These are phyloP conservation scores for Panzeria rudis DNA, from an alignment of 2,888 invertebrate species.

Conservation along the genomic window DNA sequence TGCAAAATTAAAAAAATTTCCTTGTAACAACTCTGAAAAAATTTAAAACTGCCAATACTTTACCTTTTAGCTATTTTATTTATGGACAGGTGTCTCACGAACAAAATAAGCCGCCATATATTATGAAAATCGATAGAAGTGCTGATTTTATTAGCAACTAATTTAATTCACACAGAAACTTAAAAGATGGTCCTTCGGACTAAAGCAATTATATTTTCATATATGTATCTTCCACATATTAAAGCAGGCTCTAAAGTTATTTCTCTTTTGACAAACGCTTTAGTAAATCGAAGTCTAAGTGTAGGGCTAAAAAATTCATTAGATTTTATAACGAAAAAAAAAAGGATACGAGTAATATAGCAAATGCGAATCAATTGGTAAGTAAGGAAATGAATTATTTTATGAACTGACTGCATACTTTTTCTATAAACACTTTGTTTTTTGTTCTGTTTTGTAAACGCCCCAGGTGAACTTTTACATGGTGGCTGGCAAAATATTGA, in stretches of 20 bases:
- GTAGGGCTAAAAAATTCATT: constrained; percentile 39
- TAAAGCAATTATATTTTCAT: too few relatives aligned
- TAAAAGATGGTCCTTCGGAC: too few relatives aligned
- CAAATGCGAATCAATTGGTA: constrained; percentile 44
- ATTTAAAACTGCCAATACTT: too few relatives aligned
- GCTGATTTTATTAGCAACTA: too few relatives aligned
- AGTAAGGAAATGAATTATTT: constrained; percentile 52
- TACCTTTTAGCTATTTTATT: too few relatives aligned
- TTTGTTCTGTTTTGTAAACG: constrained; percentile 42
- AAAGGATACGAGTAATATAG: constrained; percentile 16
- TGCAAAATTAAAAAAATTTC: too few relatives aligned
- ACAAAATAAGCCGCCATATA: too few relatives aligned
- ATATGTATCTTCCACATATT: not conserved
- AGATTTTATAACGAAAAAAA: constrained; percentile 13
- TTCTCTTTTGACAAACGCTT: not conserved
- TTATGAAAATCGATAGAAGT: too few relatives aligned
- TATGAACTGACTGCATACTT: constrained; percentile 23
- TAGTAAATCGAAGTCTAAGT: not conserved
- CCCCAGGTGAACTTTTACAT: constrained; percentile 71
- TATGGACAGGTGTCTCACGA: too few relatives aligned
- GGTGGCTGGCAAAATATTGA: constrained; percentile 67
- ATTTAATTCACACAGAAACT: too few relatives aligned
- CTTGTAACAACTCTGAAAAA: too few relatives aligned
- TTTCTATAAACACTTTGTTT: constrained; percentile 37
- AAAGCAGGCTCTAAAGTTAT: too few relatives aligned